Base-by-base conservation (phyloP, 53 echinoderm and acorn worm genomes). In the Stichopus horrens region DNA sequence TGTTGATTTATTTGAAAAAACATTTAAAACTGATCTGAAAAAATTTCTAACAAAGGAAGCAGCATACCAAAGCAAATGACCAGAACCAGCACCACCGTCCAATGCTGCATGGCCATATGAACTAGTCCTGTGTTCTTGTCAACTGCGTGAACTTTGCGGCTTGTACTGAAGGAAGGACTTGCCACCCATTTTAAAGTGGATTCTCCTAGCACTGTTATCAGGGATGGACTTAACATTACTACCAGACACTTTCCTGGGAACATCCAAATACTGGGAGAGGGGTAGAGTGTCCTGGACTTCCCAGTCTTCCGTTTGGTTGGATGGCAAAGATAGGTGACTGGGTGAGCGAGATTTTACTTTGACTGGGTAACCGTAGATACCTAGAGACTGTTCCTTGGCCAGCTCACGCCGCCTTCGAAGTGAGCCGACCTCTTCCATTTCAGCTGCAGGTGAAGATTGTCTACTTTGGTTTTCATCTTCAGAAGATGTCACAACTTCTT, bases 401-500 rank as follows among this genome's bases (percentile, higher is more conserved):
- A 85, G 65, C 65, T 85, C 85, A 2, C 85, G 60, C 63, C 85
- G 63, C 9, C 85, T 22, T 59, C 85, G 60, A 13, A 85, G 18
- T 14, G 85, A 85, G 66, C 85, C 85, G 0, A 85, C 85, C 8
- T 58, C 67, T 52, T 85, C 65, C 5, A 66, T 67, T 5, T 85
- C 85, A 55, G 57, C 81, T 81, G 81, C 57, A 5, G 85, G 85
- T 65, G 67, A 16, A 8, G 57, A 54, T 58, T 83, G 73, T 77
- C 83, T 11, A 75, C 85, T 85, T 18, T 67, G 87, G 86, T 94
- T 93, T 55, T 96, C 96, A 8, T 96, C 96, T 6, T 94, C 94
- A 9, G 92, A 93, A 2, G 92, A 89, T 0, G 94, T 96, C 7
- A 94, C 90, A 74, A 96, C 88, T 74, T 96, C 96, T 79, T 92